Conservation (phyloP, 2,888 invertebrate genomes). For the Drosophila recens region DNA sequence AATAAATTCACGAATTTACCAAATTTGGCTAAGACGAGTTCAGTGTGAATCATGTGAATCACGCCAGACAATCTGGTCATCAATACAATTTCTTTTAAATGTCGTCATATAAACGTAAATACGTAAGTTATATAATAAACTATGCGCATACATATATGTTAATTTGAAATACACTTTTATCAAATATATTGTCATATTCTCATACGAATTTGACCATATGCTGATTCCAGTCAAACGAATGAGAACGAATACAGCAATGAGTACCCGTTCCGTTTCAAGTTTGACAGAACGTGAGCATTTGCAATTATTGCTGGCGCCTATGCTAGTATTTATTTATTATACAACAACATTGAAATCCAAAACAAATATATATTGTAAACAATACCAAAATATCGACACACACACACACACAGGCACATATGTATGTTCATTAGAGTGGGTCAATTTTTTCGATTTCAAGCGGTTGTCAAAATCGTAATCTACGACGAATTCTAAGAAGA, state of each 20-base stretch:
- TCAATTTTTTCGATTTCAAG: too few species aligned
- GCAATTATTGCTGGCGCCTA: constrained; percentile 54
- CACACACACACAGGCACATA: neutral
- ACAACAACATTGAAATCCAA: constrained; percentile 41
- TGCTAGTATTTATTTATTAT: constrained; percentile 29
- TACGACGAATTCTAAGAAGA: too few species aligned
- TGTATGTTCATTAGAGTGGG: neutral
- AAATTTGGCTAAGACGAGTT: constrained; percentile 50
- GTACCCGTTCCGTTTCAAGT: constrained; percentile 4
- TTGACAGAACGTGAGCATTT: constrained; percentile 45
- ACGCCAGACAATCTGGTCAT: constrained; percentile 13
- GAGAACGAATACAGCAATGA: constrained; percentile 8
- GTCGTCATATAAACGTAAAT: constrained; percentile 22
- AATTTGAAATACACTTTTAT: neutral
- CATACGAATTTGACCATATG: constrained; percentile 19
- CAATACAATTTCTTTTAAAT: constrained; percentile 39
- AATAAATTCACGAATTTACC: constrained; percentile 41
- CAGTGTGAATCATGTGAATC: constrained; percentile 44
- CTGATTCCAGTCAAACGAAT: constrained; percentile 2
- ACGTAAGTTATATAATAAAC: constrained; percentile 14
- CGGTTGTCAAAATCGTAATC: too few species aligned
- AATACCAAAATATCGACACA: constrained; percentile 41
- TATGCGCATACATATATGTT: neutral
- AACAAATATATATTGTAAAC: constrained; percentile 48
- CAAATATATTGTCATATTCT: neutral